A percentile compares a stretch with the other conserved stretches of the same genome.
Conservation (phyloP, 2,888 invertebrate genomes). For the Biston stratarius region DNA sequence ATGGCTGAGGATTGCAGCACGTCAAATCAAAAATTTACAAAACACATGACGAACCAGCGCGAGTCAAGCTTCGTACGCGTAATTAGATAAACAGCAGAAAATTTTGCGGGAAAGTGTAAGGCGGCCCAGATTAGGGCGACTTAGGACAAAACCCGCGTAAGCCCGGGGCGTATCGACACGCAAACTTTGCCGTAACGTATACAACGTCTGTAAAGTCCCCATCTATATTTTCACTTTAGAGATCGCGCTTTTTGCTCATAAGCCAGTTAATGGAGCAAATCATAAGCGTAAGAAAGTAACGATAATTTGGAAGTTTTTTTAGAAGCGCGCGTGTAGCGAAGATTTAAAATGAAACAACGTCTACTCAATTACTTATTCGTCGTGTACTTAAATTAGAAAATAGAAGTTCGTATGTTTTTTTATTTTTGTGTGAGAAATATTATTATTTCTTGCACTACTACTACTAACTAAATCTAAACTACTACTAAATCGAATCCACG, state of each 20-base stretch:
- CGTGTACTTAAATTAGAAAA: no score
- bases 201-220: slow-evolving; percentile 58
- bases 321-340: no score
- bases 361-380: no score
- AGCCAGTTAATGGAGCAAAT: slow-evolving; percentile 45
- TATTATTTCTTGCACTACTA: no score
- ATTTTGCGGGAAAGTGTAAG: slow-evolving; percentile 41
- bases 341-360: no score
- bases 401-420: no score
- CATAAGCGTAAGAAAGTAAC: slow-evolving; percentile 29
- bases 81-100: slow-evolving; percentile 16
- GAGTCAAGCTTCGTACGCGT: slow-evolving; percentile 1
- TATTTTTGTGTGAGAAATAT: no score
- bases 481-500: no score
- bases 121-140: slow-evolving; percentile 44
- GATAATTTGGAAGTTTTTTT: no score
- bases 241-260: slow-evolving; percentile 62
- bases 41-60: not conserved
- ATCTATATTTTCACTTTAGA: slow-evolving; percentile 68
- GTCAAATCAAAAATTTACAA: not conserved
- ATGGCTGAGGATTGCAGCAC: no score
- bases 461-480: no score
- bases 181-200: slow-evolving; percentile 52
- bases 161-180: slow-evolving; percentile 47
- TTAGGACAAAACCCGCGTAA: slow-evolving; percentile 48